A percentile compares a stretch with the other conserved stretches of the same genome.
These are phyloP conservation scores for Dynastes maya DNA, from an alignment of 2,888 invertebrate species.

Conservation along the genomic window DNA sequence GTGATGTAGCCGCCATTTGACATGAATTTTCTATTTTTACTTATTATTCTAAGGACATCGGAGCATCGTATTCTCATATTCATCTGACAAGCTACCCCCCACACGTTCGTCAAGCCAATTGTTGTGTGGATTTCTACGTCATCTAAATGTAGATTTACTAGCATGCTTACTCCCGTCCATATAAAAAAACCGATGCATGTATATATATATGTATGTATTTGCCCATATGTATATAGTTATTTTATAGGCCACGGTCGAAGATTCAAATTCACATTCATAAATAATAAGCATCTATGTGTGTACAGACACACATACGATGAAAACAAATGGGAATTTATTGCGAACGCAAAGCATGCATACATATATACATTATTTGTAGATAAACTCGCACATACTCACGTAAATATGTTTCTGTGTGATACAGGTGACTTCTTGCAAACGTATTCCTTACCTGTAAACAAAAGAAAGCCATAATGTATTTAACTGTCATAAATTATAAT, in stretches of 20 bases:
- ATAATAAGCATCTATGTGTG: slow-evolving; percentile 25
- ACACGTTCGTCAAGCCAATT: slow-evolving; percentile 48
- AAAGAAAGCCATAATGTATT: slow-evolving; percentile 14
- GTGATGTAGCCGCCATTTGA: not conserved
- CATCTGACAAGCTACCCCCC: slow-evolving; percentile 14
- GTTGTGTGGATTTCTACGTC: slow-evolving; percentile 54
- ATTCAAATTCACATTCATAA: slow-evolving; percentile 27
- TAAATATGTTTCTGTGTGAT: not conserved
- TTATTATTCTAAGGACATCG: slow-evolving; percentile 10
- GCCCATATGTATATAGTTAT: slow-evolving; percentile 24
- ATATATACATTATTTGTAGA: not conserved
- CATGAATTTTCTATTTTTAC: slow-evolving; percentile 1
- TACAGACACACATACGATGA: slow-evolving; percentile 7
- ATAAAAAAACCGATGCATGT: slow-evolving; percentile 29
- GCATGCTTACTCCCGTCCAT: slow-evolving; percentile 50
- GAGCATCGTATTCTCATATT: slow-evolving; percentile 23
- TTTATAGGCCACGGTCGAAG: slow-evolving; percentile 45
- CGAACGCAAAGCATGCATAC: slow-evolving; percentile 16
- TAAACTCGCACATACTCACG: slow-evolving; percentile 15
- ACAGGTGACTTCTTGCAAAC: not conserved
- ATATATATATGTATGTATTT: not conserved
- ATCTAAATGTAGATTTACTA: slow-evolving; percentile 54
- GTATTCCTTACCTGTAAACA: slow-evolving; percentile 36
- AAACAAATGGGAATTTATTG: slow-evolving; percentile 42
- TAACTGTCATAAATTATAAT: slow-evolving; percentile 26